phyloP scores from a whole-genome alignment of 2,888 invertebrate genomes.

The Augiades crinisus region DNA sequence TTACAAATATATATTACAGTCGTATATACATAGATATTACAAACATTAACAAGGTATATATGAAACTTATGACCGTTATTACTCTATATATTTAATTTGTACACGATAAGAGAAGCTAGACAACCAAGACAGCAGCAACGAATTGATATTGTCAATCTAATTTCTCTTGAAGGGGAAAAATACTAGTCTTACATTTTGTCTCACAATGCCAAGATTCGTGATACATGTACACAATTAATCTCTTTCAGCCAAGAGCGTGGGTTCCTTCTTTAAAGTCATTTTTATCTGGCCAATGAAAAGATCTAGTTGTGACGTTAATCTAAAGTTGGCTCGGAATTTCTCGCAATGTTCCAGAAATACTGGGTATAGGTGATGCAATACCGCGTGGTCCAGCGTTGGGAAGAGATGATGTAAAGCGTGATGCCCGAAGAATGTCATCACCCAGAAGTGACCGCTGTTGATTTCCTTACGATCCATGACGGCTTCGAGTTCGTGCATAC shows the following conservation, averaged over 20 bases:
- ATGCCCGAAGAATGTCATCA: slow-evolving; percentile 88
- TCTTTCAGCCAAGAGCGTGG: slow-evolving; percentile 40
- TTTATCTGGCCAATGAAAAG: slow-evolving; percentile 61
- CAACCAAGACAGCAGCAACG: not conserved
- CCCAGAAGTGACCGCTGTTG: slow-evolving; percentile 83
- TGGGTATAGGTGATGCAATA: slow-evolving; percentile 84
- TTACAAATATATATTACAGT: no score
- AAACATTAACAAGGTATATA: no score
- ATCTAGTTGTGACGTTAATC: slow-evolving; percentile 54
- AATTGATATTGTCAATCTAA: not conserved
- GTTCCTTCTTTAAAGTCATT: slow-evolving; percentile 51
- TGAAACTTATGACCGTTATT: no score
- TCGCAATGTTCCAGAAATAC: slow-evolving; percentile 81
- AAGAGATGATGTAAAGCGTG: slow-evolving; percentile 91
- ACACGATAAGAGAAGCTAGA: no score
- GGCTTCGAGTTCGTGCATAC: slow-evolving; percentile 87
- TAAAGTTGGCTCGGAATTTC: slow-evolving; percentile 81
- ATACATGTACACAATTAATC: slow-evolving; percentile 19
- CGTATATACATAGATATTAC: no score
- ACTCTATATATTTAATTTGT: no score
- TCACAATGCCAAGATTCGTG: slow-evolving; percentile 15
- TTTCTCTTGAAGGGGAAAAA: not conserved
- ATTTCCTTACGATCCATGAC: slow-evolving; percentile 87
- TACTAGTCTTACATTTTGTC: slow-evolving; percentile 7
- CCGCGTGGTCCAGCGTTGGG: slow-evolving; percentile 89